These are phyloP conservation scores for Rhynchonycteris naso DNA, from an alignment of 2,797 vertebrate species.

Conservation along the genomic window DNA sequence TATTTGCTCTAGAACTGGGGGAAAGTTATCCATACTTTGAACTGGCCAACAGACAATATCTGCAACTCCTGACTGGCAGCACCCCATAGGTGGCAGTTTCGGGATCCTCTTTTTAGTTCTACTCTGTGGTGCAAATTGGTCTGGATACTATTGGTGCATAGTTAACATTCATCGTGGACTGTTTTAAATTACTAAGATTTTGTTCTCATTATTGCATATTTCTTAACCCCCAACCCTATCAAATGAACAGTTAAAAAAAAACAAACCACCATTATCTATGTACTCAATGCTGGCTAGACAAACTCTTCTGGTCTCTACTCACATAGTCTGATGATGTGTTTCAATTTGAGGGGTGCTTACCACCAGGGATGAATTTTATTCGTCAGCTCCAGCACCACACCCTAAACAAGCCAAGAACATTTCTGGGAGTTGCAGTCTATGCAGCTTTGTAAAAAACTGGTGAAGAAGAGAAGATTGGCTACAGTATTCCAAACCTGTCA, in stretches of 20 bases:
- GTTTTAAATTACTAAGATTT: background rate
- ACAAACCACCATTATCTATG: background rate
- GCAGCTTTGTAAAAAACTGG: background rate
- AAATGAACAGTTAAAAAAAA: background rate
- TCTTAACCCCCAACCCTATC: background rate
- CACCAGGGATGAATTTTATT: background rate
- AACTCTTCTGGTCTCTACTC: background rate
- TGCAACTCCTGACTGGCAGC: background rate
- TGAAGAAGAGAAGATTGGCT: background rate
- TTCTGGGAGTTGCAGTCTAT: background rate
- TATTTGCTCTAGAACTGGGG: background rate
- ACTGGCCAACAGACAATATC: background rate
- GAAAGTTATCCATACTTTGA: background rate
- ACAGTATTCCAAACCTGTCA: background rate
- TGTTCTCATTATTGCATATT: background rate
- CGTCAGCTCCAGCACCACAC: background rate
- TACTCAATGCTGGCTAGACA: fast-evolving
- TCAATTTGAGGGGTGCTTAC: background rate
- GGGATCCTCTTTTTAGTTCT: background rate
- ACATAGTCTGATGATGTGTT: background rate
- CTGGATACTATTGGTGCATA: background rate
- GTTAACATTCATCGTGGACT: background rate
- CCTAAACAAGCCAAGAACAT: background rate
- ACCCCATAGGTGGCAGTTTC: background rate
- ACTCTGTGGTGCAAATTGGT: background rate